Evolutionary conservation across 2,888 invertebrate species (phyloP).

Genomic region (Aspidapion aeneum): DNA sequence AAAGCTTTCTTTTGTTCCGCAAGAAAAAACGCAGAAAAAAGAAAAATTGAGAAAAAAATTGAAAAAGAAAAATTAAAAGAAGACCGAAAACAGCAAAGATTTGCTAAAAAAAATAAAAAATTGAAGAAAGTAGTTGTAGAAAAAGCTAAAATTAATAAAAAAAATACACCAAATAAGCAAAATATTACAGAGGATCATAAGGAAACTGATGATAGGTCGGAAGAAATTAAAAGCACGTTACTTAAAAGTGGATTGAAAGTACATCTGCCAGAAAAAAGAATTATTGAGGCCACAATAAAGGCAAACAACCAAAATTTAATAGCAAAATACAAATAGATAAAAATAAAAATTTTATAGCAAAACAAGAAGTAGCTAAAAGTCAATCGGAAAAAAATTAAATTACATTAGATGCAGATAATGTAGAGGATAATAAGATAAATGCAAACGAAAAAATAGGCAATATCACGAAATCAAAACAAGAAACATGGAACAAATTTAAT

Average conservation of each 20-base stretch:
- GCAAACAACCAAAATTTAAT: neutral
- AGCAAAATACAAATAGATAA: neutral
- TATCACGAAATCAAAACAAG: neutral
- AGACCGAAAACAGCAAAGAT: slow-evolving; percentile 4
- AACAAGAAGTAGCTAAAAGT: neutral
- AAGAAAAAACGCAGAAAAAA: slow-evolving; percentile 5
- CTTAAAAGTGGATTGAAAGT: neutral
- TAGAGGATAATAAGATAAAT: neutral
- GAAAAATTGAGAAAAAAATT: slow-evolving; percentile 10
- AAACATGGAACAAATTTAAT: neutral
- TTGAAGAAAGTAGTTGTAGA: neutral
- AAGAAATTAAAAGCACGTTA: neutral
- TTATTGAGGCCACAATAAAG: neutral
- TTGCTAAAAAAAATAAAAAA: neutral
- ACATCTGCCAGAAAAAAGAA: neutral
- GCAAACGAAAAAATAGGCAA: neutral
- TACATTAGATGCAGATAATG: neutral
- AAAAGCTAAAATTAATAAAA: neutral
- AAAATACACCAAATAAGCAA: neutral
- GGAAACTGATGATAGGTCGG: neutral
- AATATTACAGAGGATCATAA: neutral
- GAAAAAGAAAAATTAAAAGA: slow-evolving; percentile 7
- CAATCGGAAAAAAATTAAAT: neutral
- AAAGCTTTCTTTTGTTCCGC: slow-evolving; percentile 6
- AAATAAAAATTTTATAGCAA: neutral